A percentile compares a stretch with the other conserved stretches of the same genome.
Evolutionary conservation across 2,113 vertebrate species (phyloP).

Genomic region (Piprites chloris): DNA sequence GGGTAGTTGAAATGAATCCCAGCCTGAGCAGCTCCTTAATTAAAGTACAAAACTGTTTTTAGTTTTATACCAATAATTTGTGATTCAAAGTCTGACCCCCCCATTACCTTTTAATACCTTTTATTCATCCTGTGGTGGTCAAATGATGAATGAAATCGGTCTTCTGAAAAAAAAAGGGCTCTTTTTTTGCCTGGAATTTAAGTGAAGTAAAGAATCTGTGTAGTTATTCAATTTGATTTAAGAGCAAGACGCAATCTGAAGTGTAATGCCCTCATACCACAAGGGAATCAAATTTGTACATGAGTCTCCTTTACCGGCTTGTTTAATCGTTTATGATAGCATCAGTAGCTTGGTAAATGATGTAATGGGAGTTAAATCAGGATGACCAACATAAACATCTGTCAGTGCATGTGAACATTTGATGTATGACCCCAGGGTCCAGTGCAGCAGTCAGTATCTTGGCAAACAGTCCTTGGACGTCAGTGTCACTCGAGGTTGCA

Average conservation of each 20-base stretch:
- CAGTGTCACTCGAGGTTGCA: neutral
- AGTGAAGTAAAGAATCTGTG: neutral
- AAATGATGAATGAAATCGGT: slow-evolving; percentile 28
- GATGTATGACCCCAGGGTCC: slow-evolving; percentile 45
- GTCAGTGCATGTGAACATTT: slow-evolving; percentile 59
- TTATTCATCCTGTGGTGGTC: slow-evolving; percentile 11
- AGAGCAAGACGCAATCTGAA: neutral
- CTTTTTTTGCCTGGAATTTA: neutral
- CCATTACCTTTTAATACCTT: neutral
- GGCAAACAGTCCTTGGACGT: slow-evolving; percentile 3
- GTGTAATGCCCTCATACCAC: neutral
- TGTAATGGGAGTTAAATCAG: slow-evolving; percentile 62
- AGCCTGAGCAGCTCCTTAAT: neutral
- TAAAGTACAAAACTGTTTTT: neutral
- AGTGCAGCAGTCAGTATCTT: slow-evolving; percentile 29
- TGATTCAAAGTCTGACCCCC: neutral
- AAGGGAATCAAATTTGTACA: slow-evolving; percentile 13
- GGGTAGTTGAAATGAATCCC: neutral
- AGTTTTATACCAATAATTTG: neutral
- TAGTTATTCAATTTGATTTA: slow-evolving; percentile 13
- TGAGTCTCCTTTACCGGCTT: neutral
- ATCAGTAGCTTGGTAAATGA: slow-evolving; percentile 56
- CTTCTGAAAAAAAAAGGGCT: neutral
- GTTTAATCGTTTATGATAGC: slow-evolving; percentile 45
- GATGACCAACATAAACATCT: slow-evolving; percentile 56